Conservation (phyloP, 2,888 invertebrate genomes). For the Metallyticus violacea region DNA sequence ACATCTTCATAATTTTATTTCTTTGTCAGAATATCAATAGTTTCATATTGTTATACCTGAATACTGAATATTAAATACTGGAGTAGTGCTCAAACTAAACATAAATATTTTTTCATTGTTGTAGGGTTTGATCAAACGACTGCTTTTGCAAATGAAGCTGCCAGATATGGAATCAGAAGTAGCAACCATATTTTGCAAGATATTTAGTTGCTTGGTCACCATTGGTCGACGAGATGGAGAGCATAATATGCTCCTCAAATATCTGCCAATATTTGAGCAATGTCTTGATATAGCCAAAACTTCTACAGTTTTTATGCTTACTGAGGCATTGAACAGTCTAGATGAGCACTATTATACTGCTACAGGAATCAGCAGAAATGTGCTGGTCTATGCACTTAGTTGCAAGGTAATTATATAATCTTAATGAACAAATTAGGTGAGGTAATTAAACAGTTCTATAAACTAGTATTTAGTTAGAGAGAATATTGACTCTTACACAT, state of each 20-base stretch:
- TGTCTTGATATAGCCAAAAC: neutral
- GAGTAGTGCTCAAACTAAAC: too few relatives aligned
- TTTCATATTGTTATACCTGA: too few relatives aligned
- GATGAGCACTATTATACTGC: neutral
- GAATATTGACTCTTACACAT: too few relatives aligned
- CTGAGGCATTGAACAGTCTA: neutral
- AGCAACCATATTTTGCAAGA: neutral
- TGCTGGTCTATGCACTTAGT: constrained; percentile 48
- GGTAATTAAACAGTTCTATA: too few relatives aligned
- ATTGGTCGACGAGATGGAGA: neutral
- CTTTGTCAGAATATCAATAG: too few relatives aligned
- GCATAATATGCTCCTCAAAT: neutral
- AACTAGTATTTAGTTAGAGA: too few relatives aligned
- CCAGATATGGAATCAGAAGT: neutral
- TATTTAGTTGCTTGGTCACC: neutral
- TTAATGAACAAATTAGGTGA: too few relatives aligned
- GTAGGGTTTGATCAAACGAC: neutral
- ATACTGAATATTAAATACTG: too few relatives aligned
- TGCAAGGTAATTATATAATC: constrained; percentile 53
- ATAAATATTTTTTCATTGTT: too few relatives aligned
- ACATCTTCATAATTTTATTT: too few relatives aligned
- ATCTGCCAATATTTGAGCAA: neutral
- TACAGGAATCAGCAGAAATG: neutral
- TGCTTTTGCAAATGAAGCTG: neutral
- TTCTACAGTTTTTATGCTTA: neutral